These are phyloP conservation scores for Heliconius ethilla DNA, from an alignment of 2,888 invertebrate species.

Conservation along the genomic window DNA sequence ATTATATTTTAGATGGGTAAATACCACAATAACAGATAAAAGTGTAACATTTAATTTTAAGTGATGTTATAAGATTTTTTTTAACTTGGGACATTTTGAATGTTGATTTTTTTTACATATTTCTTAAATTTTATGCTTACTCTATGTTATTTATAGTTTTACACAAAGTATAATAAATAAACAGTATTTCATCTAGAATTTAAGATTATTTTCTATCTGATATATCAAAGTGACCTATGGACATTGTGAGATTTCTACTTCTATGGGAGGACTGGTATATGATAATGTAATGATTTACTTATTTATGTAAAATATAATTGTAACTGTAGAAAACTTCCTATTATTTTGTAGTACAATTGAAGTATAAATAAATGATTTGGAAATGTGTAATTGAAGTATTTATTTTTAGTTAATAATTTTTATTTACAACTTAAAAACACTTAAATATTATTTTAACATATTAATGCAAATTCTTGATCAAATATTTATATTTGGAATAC, in stretches of 20 bases:
- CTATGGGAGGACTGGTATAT: conserved; percentile 60
- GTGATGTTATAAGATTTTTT: conserved; percentile 47
- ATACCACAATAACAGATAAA: conserved; percentile 55
- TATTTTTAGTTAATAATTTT: conserved; percentile 9
- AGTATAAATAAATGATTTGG: conserved; percentile 77
- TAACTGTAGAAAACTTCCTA: conserved; percentile 82
- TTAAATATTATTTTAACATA: too few species aligned
- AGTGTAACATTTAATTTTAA: conserved; percentile 54
- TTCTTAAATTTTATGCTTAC: conserved; percentile 58
- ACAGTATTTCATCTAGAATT: conserved; percentile 76
- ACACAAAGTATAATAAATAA: conserved; percentile 68
- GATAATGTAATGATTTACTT: conserved; percentile 68
- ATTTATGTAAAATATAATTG: conserved; percentile 79
- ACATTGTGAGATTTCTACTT: conserved; percentile 50
- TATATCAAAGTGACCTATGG: conserved; percentile 49
- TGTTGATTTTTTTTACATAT: conserved; percentile 57
- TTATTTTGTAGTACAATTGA: conserved; percentile 82
- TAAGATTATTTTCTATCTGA: conserved; percentile 50
- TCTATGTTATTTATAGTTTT: conserved; percentile 63
- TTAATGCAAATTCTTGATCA: conserved; percentile 44
- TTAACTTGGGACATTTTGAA: conserved; percentile 56
- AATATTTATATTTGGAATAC: conserved; percentile 73
- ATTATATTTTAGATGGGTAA: conserved; percentile 58
- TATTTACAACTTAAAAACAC: too few species aligned
- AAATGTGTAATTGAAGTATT: conserved; percentile 59